phyloP scores from a whole-genome alignment of 2,797 vertebrate genomes.

The Trichosurus vulpecula region DNA sequence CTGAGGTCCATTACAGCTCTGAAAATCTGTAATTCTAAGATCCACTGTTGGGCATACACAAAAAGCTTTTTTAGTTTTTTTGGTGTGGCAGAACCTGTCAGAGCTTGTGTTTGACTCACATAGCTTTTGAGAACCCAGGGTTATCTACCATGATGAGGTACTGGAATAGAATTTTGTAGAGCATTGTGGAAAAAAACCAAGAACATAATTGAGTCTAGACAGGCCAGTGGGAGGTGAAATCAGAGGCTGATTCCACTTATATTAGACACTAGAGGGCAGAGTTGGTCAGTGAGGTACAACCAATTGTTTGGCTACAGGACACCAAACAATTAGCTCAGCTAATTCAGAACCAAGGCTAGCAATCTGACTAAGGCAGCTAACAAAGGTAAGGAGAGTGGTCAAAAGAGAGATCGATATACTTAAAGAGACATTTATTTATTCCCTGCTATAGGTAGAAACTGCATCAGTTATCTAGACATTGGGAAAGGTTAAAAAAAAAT shows the following conservation, averaged over 20 bases:
- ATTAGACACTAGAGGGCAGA: neutral
- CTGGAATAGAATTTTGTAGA: neutral
- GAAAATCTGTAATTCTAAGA: neutral
- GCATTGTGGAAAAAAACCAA: neutral
- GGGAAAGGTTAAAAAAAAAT: neutral
- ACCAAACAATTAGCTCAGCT: neutral
- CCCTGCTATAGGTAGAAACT: neutral
- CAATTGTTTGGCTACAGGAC: neutral
- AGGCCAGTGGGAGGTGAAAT: neutral
- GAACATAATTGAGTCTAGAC: neutral
- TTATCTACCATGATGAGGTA: neutral
- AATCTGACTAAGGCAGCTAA: neutral
- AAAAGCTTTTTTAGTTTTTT: neutral
- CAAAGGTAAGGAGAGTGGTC: neutral
- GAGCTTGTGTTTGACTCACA: neutral
- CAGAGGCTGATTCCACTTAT: neutral
- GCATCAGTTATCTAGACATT: neutral
- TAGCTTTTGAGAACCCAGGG: neutral
- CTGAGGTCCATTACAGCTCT: neutral
- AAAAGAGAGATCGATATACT: neutral
- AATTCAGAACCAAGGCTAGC: neutral
- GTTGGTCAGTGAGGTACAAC: neutral
- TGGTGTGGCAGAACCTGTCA: neutral
- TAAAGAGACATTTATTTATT: neutral
- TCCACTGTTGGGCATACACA: neutral